Conservation (phyloP, 1,140 invertebrate genomes). For the Polypedilum vanderplanki region DNA sequence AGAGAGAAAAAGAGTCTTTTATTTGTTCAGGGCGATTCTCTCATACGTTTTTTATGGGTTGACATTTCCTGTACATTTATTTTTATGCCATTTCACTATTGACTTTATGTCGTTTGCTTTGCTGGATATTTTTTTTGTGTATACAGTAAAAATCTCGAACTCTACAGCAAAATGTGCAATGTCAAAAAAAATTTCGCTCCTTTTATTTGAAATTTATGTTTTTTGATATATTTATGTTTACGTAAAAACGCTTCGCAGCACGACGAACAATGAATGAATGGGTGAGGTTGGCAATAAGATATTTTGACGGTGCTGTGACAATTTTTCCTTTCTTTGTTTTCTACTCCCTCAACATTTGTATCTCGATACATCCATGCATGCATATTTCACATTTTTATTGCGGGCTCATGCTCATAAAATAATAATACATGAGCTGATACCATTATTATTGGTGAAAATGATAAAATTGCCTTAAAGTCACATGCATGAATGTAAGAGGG, state of each 20-base stretch:
- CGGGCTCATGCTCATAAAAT: slow-evolving; percentile 26
- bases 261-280: slow-evolving; percentile 16
- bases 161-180: no score
- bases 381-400: neutral
- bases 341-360: slow-evolving; percentile 4
- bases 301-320: neutral
- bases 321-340: neutral
- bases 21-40: neutral
- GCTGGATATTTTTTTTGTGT: slow-evolving; percentile 22
- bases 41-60: neutral
- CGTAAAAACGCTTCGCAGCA: slow-evolving; percentile 10
- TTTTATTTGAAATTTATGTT: neutral
- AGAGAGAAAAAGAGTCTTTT: neutral
- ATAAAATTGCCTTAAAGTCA: neutral
- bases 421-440: slow-evolving; percentile 25
- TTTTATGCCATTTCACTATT: slow-evolving; percentile 28
- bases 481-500: neutral
- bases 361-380: neutral
- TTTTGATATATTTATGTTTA: neutral
- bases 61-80: slow-evolving; percentile 26
- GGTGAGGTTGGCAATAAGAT: neutral
- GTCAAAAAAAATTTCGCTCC: no score
- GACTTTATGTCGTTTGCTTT: slow-evolving; percentile 24
- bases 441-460: neutral
- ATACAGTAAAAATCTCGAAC: neutral